These are phyloP conservation scores for Alligator mississippiensis DNA, from an alignment of 2,113 vertebrate species.

Conservation along the genomic window DNA sequence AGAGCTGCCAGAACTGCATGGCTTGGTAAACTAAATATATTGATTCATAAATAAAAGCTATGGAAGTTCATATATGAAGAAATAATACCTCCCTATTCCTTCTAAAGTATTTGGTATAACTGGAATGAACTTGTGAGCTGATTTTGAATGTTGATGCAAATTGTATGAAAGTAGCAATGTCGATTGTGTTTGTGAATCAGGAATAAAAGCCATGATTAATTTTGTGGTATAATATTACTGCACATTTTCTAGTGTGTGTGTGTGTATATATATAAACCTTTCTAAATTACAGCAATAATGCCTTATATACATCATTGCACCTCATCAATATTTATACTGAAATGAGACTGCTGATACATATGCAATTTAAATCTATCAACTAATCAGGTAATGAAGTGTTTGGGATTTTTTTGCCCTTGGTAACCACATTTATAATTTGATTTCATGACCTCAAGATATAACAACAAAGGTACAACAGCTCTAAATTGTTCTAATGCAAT, in stretches of 20 bases:
- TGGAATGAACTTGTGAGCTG: neutral
- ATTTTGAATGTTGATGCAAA: neutral
- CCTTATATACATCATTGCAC: neutral
- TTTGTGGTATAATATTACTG: neutral
- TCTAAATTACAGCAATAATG: neutral
- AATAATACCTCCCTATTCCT: neutral
- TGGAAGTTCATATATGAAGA: conserved; percentile 8
- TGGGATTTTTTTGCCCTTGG: conserved; percentile 1
- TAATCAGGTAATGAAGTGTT: neutral
- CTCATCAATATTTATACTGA: conserved; percentile 25
- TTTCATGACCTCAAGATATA: conserved; percentile 18
- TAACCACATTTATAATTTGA: conserved; percentile 1
- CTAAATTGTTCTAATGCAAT: neutral
- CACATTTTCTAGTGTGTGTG: neutral
- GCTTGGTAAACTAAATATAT: neutral
- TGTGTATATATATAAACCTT: neutral
- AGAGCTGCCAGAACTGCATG: neutral
- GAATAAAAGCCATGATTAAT: conserved; percentile 21
- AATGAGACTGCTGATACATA: conserved; percentile 16
- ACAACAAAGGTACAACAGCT: neutral
- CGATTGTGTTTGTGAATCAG: neutral
- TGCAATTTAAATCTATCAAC: neutral
- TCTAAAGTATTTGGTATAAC: conserved; percentile 2
- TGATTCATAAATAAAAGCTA: conserved; percentile 26
- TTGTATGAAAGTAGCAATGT: neutral